Percentiles rank a stretch among this genome's conserved stretches.
phyloP scores from a whole-genome alignment of 2,888 invertebrate genomes.

The Amblyjoppa proteus region DNA sequence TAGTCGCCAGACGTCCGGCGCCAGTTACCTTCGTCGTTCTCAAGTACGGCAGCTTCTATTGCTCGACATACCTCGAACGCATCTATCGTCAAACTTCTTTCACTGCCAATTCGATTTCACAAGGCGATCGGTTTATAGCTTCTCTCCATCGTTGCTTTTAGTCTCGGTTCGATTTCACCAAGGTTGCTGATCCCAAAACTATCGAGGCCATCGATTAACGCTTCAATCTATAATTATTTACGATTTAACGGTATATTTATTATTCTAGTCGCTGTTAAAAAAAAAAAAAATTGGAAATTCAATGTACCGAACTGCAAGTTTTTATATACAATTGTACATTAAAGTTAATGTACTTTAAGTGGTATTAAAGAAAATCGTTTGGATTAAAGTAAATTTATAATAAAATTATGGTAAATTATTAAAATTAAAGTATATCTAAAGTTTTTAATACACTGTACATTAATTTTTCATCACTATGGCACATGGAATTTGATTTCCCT shows the following conservation, averaged over 20 bases:
- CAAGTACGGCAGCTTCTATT: conserved; percentile 18
- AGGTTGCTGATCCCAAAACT: conserved; percentile 56
- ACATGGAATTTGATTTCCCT: not conserved
- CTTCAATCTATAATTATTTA: conserved; percentile 25
- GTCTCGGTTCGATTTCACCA: conserved; percentile 22
- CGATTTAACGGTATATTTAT: conserved; percentile 12
- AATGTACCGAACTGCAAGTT: too few relatives aligned
- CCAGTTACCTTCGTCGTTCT: conserved; percentile 32
- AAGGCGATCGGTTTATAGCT: conserved; percentile 23
- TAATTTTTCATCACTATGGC: too few relatives aligned
- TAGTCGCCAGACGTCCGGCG: conserved; percentile 61
- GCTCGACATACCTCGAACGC: not conserved
- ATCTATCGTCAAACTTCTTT: conserved; percentile 32
- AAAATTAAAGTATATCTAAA: too few relatives aligned
- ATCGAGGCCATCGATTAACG: conserved; percentile 41
- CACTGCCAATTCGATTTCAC: conserved; percentile 55
- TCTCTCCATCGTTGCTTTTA: conserved; percentile 13
- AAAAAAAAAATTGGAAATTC: too few relatives aligned
- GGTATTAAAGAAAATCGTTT: too few relatives aligned
- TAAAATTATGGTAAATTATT: too few relatives aligned
- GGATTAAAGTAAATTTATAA: too few relatives aligned
- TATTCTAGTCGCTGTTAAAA: not conserved
- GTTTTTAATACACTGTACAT: too few relatives aligned
- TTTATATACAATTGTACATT: too few relatives aligned
- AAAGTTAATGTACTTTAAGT: too few relatives aligned